Conservation (phyloP, 2,113 vertebrate species). For the Erythrocercus mccallii region DNA sequence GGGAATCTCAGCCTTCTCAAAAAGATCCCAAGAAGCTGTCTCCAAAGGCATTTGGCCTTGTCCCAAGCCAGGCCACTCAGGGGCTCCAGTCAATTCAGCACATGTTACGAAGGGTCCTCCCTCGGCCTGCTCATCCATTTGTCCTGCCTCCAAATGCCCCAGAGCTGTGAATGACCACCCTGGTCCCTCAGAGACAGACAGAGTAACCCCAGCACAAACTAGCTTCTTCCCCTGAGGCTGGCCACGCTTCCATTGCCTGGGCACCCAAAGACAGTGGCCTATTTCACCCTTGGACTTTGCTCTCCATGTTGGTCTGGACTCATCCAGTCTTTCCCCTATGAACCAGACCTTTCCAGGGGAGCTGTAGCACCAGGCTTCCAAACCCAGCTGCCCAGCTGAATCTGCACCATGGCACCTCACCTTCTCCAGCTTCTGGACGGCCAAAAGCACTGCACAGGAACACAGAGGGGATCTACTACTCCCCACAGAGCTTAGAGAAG, state of each 20-base stretch:
- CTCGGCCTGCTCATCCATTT: background rate
- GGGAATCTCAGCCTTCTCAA: background rate
- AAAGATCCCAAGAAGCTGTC: background rate
- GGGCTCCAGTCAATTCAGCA: background rate
- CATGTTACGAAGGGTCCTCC: rapidly evolving
- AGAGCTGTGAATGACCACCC: background rate
- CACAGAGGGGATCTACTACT: background rate
- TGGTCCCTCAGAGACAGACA: background rate
- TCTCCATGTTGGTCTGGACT: background rate
- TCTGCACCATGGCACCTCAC: background rate
- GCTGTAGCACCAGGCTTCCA: background rate
- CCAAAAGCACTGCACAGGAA: background rate
- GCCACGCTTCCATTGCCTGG: no score
- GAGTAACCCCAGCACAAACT: background rate
- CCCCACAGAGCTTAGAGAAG: background rate
- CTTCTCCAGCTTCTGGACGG: background rate
- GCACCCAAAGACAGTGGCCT: background rate
- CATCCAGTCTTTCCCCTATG: background rate
- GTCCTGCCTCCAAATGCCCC: background rate
- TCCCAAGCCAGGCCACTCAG: background rate
- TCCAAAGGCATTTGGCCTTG: background rate
- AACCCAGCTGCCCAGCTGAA: background rate
- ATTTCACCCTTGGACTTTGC: background rate
- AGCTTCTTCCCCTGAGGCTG: background rate
- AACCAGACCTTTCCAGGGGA: background rate